Base-by-base conservation (phyloP, 2,113 vertebrate genomes). In the Sinosuthora webbiana region DNA sequence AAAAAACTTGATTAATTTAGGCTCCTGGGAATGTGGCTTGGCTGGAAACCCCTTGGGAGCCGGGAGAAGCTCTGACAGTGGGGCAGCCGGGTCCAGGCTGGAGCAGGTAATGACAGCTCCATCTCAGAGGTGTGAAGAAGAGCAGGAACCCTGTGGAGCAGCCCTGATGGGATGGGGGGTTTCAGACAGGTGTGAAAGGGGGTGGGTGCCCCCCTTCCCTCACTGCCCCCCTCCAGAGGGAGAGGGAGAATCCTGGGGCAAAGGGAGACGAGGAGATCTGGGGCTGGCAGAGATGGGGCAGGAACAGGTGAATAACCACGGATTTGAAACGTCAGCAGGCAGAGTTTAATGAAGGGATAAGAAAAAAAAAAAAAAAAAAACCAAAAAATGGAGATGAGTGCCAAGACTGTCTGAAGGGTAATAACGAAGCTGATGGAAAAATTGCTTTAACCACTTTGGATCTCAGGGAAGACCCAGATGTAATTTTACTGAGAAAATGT, bases 311-410 rank as follows among this genome's bases (percentile, higher is more conserved):
- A 84, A 92, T n/a, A 59, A n/a, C 20, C 3, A 3, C 0, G 6
- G 78, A 24, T 55, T 71, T 25, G 57, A 75, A 90, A 73, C 22
- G 41, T 23, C 14, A 82, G 60, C 50, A 70, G 47, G 65, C 4
- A 7, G 84, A 49, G 37, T 37, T 84, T 82, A 73, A 70, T 31
- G 84, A 93, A 75, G 47, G 90, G 79, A 76, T 69, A 41, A 77
- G 76, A 59, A 95, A 86, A 39, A 55, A 63, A 93, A 88, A 22
- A 94, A 22, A 47, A 47, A 47, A 23, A 22, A 47, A 47, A 13
- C 41, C 41, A 5, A 47, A 62, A 93, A 86, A 22, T 1, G 11
- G 63, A 73, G 67, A 52, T 13, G 71, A 80, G 39, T 7, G 31
- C 49, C 60, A 67, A 4, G 39, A 30, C 52, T 37, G 10, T 47